A percentile compares a stretch with the other conserved stretches of the same genome.
Conservation (phyloP, 2,113 vertebrate species). For the Daubentonia madagascariensis region DNA sequence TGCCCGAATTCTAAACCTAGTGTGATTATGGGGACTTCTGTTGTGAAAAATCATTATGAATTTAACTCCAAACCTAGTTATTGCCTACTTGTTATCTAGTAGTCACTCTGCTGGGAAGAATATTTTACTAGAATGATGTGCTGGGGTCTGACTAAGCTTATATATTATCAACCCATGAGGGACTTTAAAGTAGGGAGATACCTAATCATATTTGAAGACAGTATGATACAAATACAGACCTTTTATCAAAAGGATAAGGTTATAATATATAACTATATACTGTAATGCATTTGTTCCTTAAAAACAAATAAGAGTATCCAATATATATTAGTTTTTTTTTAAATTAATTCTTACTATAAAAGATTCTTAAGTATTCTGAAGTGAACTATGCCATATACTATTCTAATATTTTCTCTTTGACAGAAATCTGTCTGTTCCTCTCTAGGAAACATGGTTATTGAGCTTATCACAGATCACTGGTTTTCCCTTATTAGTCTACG, state of each 20-base stretch:
- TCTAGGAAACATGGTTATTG: neutral
- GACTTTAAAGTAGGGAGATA: neutral
- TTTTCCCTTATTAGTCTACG: conserved; percentile 55
- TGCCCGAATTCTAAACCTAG: neutral
- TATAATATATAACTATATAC: neutral
- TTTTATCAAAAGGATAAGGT: neutral
- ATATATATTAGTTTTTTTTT: neutral
- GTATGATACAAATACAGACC: neutral
- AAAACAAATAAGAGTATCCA: neutral
- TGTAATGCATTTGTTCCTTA: neutral
- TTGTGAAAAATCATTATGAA: neutral
- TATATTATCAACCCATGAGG: neutral
- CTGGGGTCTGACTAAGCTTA: neutral
- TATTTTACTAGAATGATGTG: neutral
- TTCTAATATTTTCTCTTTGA: neutral
- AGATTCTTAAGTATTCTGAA: neutral
- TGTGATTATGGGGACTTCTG: neutral
- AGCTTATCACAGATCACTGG: conserved; percentile 36
- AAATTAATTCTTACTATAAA: neutral
- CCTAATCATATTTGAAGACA: neutral
- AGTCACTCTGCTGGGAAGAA: neutral
- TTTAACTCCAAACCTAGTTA: neutral
- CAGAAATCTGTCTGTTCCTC: conserved; percentile 31
- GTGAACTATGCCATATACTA: neutral
- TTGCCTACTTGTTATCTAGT: neutral